These are phyloP conservation scores for Petrophora chlorosata DNA, from an alignment of 2,888 invertebrate species.

Conservation along the genomic window DNA sequence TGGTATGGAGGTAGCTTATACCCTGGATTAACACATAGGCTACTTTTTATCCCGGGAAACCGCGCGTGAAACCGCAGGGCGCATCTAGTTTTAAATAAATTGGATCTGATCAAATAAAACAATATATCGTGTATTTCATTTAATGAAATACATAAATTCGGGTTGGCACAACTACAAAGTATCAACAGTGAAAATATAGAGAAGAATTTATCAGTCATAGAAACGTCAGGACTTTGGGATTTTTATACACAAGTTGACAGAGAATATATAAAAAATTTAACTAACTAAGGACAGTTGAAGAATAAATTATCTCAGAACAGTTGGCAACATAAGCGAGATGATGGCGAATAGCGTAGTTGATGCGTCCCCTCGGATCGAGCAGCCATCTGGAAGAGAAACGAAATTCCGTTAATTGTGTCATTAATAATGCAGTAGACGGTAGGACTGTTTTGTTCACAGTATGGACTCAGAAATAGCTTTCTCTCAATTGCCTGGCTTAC, in stretches of 20 bases:
- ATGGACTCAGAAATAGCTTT: too few species aligned
- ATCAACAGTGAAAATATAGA: slow-evolving; percentile 71
- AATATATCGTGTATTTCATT: slow-evolving; percentile 61
- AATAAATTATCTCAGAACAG: slow-evolving; percentile 35
- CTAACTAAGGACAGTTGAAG: slow-evolving; percentile 31
- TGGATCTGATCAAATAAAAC: slow-evolving; percentile 24
- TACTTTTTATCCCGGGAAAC: too few species aligned
- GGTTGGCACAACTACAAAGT: slow-evolving; percentile 80
- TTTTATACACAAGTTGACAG: slow-evolving; percentile 31
- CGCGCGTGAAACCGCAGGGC: too few species aligned
- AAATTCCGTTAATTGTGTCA: slow-evolving; percentile 24
- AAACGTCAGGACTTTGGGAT: slow-evolving; percentile 34
- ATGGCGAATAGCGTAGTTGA: slow-evolving; percentile 31
- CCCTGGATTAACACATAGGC: too few species aligned
- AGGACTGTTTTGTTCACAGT: slow-evolving; percentile 7
- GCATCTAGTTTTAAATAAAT: slow-evolving; percentile 14
- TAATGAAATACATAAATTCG: slow-evolving; percentile 81
- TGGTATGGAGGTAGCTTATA: too few species aligned
- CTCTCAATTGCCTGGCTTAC: too few species aligned
- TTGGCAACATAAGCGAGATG: slow-evolving; percentile 35
- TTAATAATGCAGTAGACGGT: slow-evolving; percentile 24
- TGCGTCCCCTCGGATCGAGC: slow-evolving; percentile 26
- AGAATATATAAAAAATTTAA: slow-evolving; percentile 31
- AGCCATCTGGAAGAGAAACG: slow-evolving; percentile 34
- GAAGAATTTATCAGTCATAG: slow-evolving; percentile 66